Evolutionary conservation across 1,140 invertebrate species (phyloP).

Genomic region (Habropoda laboriosa): DNA sequence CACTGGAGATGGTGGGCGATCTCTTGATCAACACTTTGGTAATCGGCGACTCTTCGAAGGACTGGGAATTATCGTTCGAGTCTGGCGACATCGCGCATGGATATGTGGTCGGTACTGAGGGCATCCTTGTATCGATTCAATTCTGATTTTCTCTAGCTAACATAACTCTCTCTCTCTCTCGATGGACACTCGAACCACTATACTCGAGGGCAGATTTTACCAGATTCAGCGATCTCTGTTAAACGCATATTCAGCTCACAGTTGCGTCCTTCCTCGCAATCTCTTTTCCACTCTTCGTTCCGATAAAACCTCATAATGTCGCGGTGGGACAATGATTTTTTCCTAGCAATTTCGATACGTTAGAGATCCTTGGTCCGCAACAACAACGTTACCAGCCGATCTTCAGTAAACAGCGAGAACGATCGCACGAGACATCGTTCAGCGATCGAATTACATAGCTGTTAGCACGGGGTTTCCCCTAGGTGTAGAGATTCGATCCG

Average conservation of each 20-base stretch:
- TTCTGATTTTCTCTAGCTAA: background rate
- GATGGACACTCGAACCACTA: background rate
- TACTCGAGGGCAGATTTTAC: too few species aligned
- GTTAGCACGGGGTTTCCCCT: background rate
- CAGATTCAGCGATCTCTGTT: too few species aligned
- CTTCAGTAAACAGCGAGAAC: background rate
- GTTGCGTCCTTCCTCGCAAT: too few species aligned
- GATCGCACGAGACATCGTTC: background rate
- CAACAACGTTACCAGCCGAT: too few species aligned
- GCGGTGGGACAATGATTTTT: too few species aligned
- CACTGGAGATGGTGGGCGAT: too few species aligned
- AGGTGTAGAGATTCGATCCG: background rate
- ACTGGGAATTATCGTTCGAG: background rate
- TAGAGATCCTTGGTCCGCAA: too few species aligned
- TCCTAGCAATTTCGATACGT: too few species aligned
- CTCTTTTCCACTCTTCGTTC: too few species aligned
- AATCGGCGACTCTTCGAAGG: background rate
- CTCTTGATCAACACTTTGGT: background rate
- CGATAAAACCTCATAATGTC: too few species aligned
- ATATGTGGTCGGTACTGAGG: conserved; percentile 62
- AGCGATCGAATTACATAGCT: background rate
- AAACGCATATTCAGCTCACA: too few species aligned
- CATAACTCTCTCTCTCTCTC: too few species aligned
- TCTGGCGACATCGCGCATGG: background rate
- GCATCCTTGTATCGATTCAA: conserved; percentile 47